These are phyloP conservation scores for Semaprochilodus insignis DNA, from an alignment of 2,797 vertebrate genomes.

Conservation along the genomic window DNA sequence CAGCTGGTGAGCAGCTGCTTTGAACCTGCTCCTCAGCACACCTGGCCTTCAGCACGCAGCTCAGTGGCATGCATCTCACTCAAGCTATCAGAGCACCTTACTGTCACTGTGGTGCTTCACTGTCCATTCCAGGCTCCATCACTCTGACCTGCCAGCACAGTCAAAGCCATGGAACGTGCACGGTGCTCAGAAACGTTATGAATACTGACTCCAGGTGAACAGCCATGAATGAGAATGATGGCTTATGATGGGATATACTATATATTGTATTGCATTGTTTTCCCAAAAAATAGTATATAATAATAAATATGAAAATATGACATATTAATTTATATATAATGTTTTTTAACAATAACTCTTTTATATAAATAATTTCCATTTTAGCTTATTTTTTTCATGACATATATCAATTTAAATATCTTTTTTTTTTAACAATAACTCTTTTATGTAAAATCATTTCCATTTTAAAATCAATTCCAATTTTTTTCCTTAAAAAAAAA, in stretches of 20 bases:
- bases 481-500: no score
- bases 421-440: no score
- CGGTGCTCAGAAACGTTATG: constrained; percentile 6
- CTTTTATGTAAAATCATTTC: no score
- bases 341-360: no score
- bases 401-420: no score
- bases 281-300: no score
- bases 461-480: no score
- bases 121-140: constrained; percentile 45
- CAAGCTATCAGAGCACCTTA: constrained; percentile 14
- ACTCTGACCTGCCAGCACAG: constrained; percentile 60
- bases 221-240: neutral
- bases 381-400: no score
- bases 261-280: no score
- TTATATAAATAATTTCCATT: no score
- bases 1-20: constrained; percentile 43
- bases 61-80: constrained; percentile 47
- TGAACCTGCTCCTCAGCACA: constrained; percentile 53
- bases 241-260: neutral
- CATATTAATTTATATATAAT: no score
- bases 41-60: constrained; percentile 45
- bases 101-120: constrained; percentile 35
- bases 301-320: no score
- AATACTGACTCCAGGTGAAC: neutral
- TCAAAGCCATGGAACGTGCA: constrained; percentile 59